Base-by-base conservation (phyloP, 2,888 invertebrate genomes). In the Theretra japonica region DNA sequence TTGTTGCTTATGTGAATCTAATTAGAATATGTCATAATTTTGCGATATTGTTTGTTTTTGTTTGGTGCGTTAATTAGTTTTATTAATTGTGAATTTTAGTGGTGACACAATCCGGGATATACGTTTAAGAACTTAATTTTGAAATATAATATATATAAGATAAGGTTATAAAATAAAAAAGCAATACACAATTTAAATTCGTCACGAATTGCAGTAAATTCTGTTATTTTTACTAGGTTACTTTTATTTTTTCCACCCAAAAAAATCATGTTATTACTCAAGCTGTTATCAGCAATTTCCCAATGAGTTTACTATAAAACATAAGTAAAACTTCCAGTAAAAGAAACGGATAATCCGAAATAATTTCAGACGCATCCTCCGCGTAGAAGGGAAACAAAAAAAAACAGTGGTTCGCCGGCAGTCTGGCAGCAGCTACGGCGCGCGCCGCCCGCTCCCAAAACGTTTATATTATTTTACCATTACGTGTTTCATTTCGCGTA, bases 401-500 rank as follows among this genome's bases (percentile, higher is more conserved):
- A 93, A 93, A 92, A 85, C 82, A 78, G 77, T 78, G 73, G 71
- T 75, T 75, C 75, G 78, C 75, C 84, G 83, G 77, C 94, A 94
- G 94, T 94, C 89, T 90, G 88, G 86, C 86, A 82, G 83, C 77
- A 83, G 78, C 86, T 86, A 90, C 94, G 93, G 93, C 88, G 90
- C 90, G 90, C 89, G 92, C 90, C 91, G 92, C 88, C 86, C 92
- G 94, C 93, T 84, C 88, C 86, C 87, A 88, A 86, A 86, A 84
- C 86, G 84, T 89, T 90, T 89, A 86, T 89, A 90, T 93, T 92
- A 90, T 91, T 91, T 92, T 93, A 41, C 88, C 84, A 86, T 94
- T 94, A 93, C 94, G 94, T 90, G 92, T 94, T 94, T 94, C 88
- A 88, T 93, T 94, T 94, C 94, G 94, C 93, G 94, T 93, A 93